Percentiles rank a stretch among this genome's conserved stretches.
Conservation (phyloP, 2,888 invertebrate species). For the Meteorus colon region DNA sequence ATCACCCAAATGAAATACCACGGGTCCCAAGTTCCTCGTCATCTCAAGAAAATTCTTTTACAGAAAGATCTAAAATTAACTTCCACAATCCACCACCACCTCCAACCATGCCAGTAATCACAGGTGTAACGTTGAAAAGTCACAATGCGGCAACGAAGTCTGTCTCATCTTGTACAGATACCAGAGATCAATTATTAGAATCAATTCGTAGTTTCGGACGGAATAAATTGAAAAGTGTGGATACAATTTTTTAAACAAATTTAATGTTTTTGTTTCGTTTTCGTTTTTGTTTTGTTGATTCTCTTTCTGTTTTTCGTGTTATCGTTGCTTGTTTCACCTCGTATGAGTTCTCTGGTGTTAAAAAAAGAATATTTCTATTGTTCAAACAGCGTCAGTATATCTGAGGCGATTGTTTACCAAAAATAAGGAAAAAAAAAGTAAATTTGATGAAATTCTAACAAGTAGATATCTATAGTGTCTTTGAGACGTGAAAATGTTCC, state of each 20-base stretch:
- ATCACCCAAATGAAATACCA: slow-evolving; percentile 39
- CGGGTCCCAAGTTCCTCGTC: slow-evolving; percentile 22
- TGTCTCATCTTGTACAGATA: slow-evolving; percentile 72
- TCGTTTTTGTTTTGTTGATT: slow-evolving; percentile 34
- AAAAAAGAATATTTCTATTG: background rate
- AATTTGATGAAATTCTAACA: background rate
- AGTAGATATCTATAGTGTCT: background rate
- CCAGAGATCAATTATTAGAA: slow-evolving; percentile 80
- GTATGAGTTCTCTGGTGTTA: background rate
- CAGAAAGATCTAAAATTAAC: slow-evolving; percentile 33
- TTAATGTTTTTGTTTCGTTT: slow-evolving; percentile 21
- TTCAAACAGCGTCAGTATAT: slow-evolving; percentile 12
- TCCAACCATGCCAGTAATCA: slow-evolving; percentile 68
- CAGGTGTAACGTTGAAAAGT: slow-evolving; percentile 69
- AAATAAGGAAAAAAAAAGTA: background rate
- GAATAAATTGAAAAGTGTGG: slow-evolving; percentile 63
- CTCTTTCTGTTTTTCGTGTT: background rate
- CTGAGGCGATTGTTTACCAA: background rate
- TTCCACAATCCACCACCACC: slow-evolving; percentile 57
- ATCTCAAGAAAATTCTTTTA: background rate
- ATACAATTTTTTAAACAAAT: slow-evolving; percentile 47
- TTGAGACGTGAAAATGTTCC: background rate
- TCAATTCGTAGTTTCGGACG: slow-evolving; percentile 81
- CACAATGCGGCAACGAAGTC: slow-evolving; percentile 60
- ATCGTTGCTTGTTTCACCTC: slow-evolving; percentile 10